Base-by-base conservation (phyloP, 2,113 vertebrate genomes). In the Rhea americana region DNA sequence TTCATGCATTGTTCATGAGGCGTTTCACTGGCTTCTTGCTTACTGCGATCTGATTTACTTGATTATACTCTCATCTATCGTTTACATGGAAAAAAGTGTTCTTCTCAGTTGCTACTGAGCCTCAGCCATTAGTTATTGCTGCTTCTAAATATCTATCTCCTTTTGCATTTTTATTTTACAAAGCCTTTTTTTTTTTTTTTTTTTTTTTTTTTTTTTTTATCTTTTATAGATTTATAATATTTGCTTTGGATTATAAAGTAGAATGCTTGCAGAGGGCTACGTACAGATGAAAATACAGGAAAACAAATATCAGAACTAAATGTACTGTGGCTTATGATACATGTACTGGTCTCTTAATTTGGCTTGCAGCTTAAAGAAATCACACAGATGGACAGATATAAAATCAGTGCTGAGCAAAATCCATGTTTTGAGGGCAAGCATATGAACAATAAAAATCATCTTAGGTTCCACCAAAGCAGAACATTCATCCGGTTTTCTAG, bases 1-100 rank as follows among this genome's bases (percentile, higher is more conserved):
- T 85, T 94, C 85, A 85, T 91, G 67, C 79, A 73, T 78, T 95
- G 61, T 87, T 94, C 89, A 96, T 87, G 78, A 95, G 84, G 63
- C 83, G 94, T 90, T 94, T 90, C 93, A 87, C 25, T 20, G 53
- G 30, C 66, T 71, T 66, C 73, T 82, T 71, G 76, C 87, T 92
- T 92, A 84, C 21, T 72, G 74, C 84, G 75, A 55, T 80, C 51
- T 48, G 63, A 91, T 85, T 66, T 86, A 75, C 68, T 91, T 68
- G 43, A 87, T 83, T 78, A 78, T 73, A 24, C 25, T 47, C 77
- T 77, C 80, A 86, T 79, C 63, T 51, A 72, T 16, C 89, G 47
- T 43, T 89, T 75, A 79, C 87, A 85, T 41, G 41, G 55, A 32
- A 62, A 73, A 73, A 66, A 62, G 78, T 72, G 71, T 85, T 80